Evolutionary conservation across 2,888 invertebrate genomes (phyloP), one percentile per base, ranked within the genome.

Genomic region (Volucella bombylans): DNA sequence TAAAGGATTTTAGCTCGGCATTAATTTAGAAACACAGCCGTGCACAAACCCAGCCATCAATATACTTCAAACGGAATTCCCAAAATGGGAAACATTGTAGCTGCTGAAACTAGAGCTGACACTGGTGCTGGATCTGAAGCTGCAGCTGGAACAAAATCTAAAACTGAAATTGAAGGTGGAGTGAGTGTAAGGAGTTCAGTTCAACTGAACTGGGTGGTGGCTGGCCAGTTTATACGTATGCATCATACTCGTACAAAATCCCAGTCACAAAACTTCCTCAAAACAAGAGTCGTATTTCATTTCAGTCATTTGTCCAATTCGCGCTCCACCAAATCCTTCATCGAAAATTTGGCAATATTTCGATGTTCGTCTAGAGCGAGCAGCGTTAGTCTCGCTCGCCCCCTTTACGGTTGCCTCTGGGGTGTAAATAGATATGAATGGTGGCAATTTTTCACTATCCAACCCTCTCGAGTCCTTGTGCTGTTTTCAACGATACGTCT

Each of bases 271-370:
- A 59, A 71, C 41, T 55, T 59, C 49, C 41, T 50, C 41, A n/a
- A 59, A 71, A 43, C 41, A 18, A 23, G 41, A 59, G 55, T 68
- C 68, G 67, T 76, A 76, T 76, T 68, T 76, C 76, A 76, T 76
- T 76, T 76, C 47, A 68, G 76, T 61, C 76, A 76, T 76, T 76
- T 68, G 76, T 76, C 62, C 79, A 64, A 82, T 82, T 82, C 79
- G 77, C 82, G 82, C 82, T 82, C 68, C 82, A 67, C 50, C 73
- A 79, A 68, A 78, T 79, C 82, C 82, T 82, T 82, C 82, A 82
- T 79, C 79, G 79, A 12, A 79, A 73, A 57, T 74, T 62, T 82
- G 67, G 45, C 6, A n/a, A 14, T 41, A 50, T 41, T 65, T 67
- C 61, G 43, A 6, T 59, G 18, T 59, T 18, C 18, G 47, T 12